Percentiles rank a stretch among this genome's conserved stretches.
Evolutionary conservation across 2,797 vertebrate genomes (phyloP).

Genomic region (Steatocranus sp.): DNA sequence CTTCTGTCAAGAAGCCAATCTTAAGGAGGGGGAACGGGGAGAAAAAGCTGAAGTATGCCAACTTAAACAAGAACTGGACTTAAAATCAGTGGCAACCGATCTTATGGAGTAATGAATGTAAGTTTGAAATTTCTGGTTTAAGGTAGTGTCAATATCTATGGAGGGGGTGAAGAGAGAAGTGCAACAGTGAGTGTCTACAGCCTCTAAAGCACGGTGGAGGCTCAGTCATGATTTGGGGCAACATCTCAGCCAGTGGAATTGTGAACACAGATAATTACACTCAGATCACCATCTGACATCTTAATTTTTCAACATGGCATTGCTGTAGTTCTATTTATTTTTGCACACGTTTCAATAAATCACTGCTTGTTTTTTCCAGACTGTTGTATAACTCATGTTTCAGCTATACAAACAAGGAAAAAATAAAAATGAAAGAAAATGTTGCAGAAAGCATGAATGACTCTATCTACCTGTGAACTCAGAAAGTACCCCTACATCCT

Average conservation of each 20-base stretch:
- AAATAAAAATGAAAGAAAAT: not conserved
- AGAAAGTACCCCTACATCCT: not conserved
- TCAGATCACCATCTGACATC: not conserved
- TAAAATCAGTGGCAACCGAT: not conserved
- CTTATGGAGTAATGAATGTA: not conserved
- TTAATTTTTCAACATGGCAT: not conserved
- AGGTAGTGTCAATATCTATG: not conserved
- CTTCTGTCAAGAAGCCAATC: not conserved
- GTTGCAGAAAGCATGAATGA: not conserved
- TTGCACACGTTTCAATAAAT: rapidly evolving
- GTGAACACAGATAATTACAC: not conserved
- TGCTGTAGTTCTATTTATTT: not conserved
- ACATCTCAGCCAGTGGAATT: not conserved
- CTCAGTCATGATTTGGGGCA: not conserved
- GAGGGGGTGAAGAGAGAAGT: not conserved
- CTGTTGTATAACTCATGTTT: not conserved
- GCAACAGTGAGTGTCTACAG: not conserved
- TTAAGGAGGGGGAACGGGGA: not conserved
- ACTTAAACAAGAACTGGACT: not conserved
- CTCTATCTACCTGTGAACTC: not conserved
- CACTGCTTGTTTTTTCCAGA: not conserved
- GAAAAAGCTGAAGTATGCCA: not conserved
- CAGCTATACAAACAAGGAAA: not conserved
- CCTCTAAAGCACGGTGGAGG: not conserved
- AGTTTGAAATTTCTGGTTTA: not conserved